Conservation (phyloP, 2,113 vertebrate species). For the Rallus limicola region DNA sequence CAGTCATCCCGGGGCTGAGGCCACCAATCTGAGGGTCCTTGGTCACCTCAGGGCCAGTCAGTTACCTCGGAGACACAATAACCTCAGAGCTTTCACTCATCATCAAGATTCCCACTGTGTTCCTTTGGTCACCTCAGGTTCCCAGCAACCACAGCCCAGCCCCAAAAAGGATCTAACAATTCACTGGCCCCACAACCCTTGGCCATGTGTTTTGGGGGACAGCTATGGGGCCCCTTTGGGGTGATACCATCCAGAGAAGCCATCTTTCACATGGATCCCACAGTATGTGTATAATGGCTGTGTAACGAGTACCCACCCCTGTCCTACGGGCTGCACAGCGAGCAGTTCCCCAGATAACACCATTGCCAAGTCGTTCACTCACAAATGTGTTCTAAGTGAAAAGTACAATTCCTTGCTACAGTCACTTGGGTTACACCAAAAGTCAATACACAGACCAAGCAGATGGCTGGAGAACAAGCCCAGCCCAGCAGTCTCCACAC, state of each 20-base stretch:
- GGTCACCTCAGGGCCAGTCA: not conserved
- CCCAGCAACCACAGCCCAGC: not conserved
- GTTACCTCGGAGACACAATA: fast-evolving
- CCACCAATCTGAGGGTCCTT: not conserved
- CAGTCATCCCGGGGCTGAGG: no score
- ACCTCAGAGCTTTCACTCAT: not conserved
- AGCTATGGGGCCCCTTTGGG: not conserved
- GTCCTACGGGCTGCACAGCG: not conserved
- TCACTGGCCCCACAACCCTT: fast-evolving
- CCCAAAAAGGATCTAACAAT: not conserved
- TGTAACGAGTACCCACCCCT: fast-evolving
- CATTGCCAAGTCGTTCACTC: fast-evolving
- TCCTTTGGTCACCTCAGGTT: not conserved
- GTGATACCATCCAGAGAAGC: not conserved
- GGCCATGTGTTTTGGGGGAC: not conserved
- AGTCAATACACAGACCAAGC: not conserved
- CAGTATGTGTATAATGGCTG: fast-evolving
- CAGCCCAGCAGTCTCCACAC: not conserved
- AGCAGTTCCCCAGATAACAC: fast-evolving
- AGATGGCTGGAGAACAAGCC: not conserved
- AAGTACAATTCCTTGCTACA: not conserved
- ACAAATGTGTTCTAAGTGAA: not conserved
- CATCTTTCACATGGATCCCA: fast-evolving
- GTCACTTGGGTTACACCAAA: not conserved
- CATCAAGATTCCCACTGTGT: not conserved